These are phyloP conservation scores for Emydocephalus ijimae DNA, from an alignment of 2,113 vertebrate species.

Conservation along the genomic window DNA sequence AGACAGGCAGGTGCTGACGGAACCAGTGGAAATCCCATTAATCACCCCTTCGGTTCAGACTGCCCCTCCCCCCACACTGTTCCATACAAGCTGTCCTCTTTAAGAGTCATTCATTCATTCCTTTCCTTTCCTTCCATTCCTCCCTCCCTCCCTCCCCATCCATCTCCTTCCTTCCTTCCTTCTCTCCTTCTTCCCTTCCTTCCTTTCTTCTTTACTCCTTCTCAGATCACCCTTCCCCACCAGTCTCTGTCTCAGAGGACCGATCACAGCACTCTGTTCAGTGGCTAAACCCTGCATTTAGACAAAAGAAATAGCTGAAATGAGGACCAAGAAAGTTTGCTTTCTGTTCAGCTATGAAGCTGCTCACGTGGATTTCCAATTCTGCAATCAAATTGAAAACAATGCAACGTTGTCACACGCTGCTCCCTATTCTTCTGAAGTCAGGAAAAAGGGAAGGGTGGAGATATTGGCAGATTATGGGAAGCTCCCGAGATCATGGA, in stretches of 20 bases:
- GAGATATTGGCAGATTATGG: neutral
- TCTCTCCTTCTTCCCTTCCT: too few species aligned
- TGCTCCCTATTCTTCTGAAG: neutral
- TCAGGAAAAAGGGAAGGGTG: neutral
- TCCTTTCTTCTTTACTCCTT: too few species aligned
- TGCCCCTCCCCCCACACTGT: neutral
- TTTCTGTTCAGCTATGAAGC: neutral
- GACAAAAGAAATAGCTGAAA: neutral
- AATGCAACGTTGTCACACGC: neutral
- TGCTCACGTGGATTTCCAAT: neutral
- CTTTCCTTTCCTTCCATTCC: neutral
- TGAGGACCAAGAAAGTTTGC: neutral
- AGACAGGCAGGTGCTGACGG: neutral
- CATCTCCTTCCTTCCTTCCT: too few species aligned
- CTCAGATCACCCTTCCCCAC: neutral
- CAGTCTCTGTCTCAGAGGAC: neutral
- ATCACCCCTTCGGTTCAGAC: neutral
- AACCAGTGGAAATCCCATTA: neutral
- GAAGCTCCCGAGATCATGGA: neutral
- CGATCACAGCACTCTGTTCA: neutral
- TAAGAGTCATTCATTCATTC: neutral
- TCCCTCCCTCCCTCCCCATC: too few species aligned
- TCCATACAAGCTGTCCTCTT: neutral
- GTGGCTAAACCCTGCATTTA: neutral
- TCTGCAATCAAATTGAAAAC: neutral